Percentiles rank a stretch among this genome's conserved stretches.
Conservation (phyloP, 2,888 invertebrate genomes). For the Zaprionus bogoriensis region DNA sequence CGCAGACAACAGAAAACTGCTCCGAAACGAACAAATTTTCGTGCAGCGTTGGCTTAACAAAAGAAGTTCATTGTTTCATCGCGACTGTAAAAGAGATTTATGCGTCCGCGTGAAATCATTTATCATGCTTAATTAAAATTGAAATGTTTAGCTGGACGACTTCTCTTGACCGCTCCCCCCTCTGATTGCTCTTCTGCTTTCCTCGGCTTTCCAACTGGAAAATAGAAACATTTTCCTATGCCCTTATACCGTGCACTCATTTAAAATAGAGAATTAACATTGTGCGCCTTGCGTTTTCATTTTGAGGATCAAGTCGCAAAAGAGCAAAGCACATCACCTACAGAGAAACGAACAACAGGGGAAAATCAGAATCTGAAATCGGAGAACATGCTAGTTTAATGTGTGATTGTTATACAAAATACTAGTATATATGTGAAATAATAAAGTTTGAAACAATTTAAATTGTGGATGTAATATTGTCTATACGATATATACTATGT, state of each 20-base stretch:
- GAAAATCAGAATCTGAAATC: too few species aligned
- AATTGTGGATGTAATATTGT: too few species aligned
- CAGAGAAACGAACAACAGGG: too few species aligned
- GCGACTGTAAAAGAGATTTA: constrained; percentile 80
- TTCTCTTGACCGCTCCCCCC: constrained; percentile 7
- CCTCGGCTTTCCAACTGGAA: constrained; percentile 19
- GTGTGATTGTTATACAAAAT: too few species aligned
- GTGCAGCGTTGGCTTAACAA: constrained; percentile 53
- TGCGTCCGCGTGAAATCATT: constrained; percentile 79
- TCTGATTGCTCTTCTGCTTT: constrained; percentile 1
- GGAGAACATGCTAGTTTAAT: too few species aligned
- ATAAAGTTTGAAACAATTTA: too few species aligned
- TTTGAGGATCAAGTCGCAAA: too few species aligned
- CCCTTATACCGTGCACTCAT: not conserved
- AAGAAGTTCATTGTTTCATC: constrained; percentile 78
- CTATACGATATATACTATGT: too few species aligned
- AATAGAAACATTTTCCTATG: constrained; percentile 16
- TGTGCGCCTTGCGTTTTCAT: not conserved
- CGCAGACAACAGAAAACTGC: constrained; percentile 39
- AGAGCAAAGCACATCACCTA: too few species aligned
- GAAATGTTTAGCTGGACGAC: constrained; percentile 71
- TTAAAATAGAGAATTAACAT: not conserved
- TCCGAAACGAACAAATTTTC: constrained; percentile 55
- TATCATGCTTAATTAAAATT: constrained; percentile 82
- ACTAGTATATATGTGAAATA: too few species aligned